phyloP scores from a whole-genome alignment of 2,888 invertebrate genomes.

The Saturnia japonica region DNA sequence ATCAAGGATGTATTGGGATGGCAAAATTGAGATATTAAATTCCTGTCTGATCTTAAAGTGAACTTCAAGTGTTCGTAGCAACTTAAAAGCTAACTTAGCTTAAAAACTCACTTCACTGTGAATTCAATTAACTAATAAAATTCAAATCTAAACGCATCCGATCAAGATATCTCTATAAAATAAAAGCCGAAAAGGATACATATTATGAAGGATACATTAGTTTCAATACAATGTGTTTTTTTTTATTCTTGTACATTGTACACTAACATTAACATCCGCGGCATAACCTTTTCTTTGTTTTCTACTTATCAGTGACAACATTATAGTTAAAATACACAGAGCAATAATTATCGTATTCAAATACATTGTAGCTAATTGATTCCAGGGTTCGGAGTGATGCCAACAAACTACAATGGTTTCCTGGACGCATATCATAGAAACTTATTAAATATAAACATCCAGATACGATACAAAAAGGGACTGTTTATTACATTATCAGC shows the following conservation, averaged over 20 bases:
- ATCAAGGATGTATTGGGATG: no score
- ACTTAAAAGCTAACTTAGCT: no score
- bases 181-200: no score
- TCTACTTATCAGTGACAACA: neutral
- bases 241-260: neutral
- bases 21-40: no score
- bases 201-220: no score
- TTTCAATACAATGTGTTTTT: no score
- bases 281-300: neutral
- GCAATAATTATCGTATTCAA: neutral
- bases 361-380: neutral
- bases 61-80: no score
- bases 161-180: no score
- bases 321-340: neutral
- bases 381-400: slow-evolving; percentile 42
- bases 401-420: slow-evolving; percentile 40
- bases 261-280: neutral
- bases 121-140: no score
- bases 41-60: no score
- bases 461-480: slow-evolving; percentile 44
- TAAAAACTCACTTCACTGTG: no score
- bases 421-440: slow-evolving; percentile 28
- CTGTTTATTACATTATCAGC: slow-evolving; percentile 48
- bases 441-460: slow-evolving; percentile 29
- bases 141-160: no score